These are phyloP conservation scores for Matsumyia berberina DNA, from an alignment of 2,888 invertebrate species.

Conservation along the genomic window DNA sequence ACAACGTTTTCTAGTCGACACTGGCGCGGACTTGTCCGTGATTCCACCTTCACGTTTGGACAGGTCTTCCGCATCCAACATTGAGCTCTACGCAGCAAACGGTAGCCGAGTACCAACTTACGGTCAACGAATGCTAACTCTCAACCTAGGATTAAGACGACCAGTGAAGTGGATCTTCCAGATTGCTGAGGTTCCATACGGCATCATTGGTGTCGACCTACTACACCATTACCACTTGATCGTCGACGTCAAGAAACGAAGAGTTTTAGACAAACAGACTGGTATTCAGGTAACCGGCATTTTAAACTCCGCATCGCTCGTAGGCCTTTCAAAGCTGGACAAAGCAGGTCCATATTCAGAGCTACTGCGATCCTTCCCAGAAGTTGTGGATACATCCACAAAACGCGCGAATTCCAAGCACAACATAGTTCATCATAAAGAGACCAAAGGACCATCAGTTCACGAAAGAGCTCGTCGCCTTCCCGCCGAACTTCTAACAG, in stretches of 20 bases:
- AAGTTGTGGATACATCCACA: not conserved
- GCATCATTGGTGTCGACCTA: slow-evolving; percentile 18
- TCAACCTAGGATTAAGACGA: slow-evolving; percentile 11
- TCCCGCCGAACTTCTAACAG: not conserved
- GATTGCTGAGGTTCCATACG: slow-evolving; percentile 26
- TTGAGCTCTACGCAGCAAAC: slow-evolving; percentile 13
- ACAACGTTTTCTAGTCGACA: not conserved
- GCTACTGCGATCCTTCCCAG: not conserved
- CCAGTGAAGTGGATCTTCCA: slow-evolving; percentile 14
- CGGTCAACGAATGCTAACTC: slow-evolving; percentile 13
- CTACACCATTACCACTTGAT: slow-evolving; percentile 12
- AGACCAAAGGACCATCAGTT: slow-evolving; percentile 17
- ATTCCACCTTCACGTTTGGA: slow-evolving; percentile 20
- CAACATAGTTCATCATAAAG: not conserved
- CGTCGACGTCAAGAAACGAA: slow-evolving; percentile 14
- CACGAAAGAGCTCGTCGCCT: slow-evolving; percentile 17
- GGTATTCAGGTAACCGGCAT: slow-evolving; percentile 9
- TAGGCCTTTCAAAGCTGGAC: not conserved
- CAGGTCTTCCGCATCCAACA: slow-evolving; percentile 1
- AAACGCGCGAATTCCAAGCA: slow-evolving; percentile 4
- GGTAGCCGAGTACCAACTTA: slow-evolving; percentile 12
- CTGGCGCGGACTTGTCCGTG: slow-evolving; percentile 5
- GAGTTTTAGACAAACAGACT: slow-evolving; percentile 7
- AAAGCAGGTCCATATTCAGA: slow-evolving; percentile 1
- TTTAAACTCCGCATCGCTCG: slow-evolving; percentile 3